A percentile compares a stretch with the other conserved stretches of the same genome.
Evolutionary conservation across 37 sponge, comb jelly and placozoan genomes (phyloP).

Genomic region (Hormiphora californensis): DNA sequence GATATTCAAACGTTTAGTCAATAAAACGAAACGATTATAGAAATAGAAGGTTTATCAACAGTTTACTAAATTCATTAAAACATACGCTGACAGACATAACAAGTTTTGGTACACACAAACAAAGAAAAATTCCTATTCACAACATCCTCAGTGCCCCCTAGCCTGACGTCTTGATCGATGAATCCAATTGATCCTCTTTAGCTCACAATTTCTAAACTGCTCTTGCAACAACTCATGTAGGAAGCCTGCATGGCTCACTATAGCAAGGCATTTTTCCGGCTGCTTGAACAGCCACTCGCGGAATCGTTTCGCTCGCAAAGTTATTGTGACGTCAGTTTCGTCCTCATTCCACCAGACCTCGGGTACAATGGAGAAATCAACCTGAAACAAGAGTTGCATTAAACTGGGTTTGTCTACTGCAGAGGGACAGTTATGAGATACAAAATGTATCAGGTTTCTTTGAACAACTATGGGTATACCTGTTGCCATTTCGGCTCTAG

Average conservation of each 20-base stretch:
- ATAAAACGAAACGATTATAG: too few species aligned
- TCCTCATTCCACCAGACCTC: slow-evolving; percentile 10
- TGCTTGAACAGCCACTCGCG: slow-evolving; percentile 5
- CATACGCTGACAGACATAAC: too few species aligned
- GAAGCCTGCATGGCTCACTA: background rate
- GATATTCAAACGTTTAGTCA: too few species aligned
- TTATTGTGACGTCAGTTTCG: background rate
- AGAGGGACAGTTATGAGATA: too few species aligned
- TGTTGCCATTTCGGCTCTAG: background rate
- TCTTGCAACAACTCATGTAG: slow-evolving; percentile 3
- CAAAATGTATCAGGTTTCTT: too few species aligned
- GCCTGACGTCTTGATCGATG: background rate
- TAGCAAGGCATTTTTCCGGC: background rate
- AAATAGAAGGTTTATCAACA: too few species aligned
- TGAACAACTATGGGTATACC: too few species aligned
- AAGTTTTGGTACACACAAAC: too few species aligned
- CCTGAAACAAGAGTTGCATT: background rate
- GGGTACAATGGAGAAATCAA: background rate
- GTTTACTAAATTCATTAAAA: too few species aligned
- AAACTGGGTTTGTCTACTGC: too few species aligned
- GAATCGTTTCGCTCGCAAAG: background rate
- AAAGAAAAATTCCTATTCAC: too few species aligned
- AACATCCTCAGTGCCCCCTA: background rate
- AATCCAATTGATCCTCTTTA: slow-evolving; percentile 10
- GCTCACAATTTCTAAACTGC: background rate